A percentile compares a stretch with the other conserved stretches of the same genome.
These are phyloP conservation scores for Gobionotothen gibberifrons DNA, from an alignment of 2,797 vertebrate genomes.

Conservation along the genomic window DNA sequence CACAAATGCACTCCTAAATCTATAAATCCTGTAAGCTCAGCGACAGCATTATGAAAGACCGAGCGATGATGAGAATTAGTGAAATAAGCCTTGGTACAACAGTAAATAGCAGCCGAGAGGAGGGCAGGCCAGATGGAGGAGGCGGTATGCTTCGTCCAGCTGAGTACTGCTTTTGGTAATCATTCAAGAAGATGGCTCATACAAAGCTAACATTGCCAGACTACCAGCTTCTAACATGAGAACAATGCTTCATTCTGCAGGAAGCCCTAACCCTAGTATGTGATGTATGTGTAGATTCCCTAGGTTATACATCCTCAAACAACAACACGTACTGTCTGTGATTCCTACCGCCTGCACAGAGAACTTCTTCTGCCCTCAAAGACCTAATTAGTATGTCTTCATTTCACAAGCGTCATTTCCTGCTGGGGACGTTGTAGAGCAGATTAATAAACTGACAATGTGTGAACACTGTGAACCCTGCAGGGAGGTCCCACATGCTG, in stretches of 20 bases:
- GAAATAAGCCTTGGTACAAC: constrained; percentile 51
- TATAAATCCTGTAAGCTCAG: constrained; percentile 4
- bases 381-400: constrained; percentile 53
- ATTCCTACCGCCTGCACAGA: not conserved
- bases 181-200: constrained; percentile 72
- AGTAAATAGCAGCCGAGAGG: constrained; percentile 63
- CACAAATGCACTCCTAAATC: constrained; percentile 6
- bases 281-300: constrained; percentile 3
- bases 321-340: constrained; percentile 8
- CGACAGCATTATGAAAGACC: constrained; percentile 26
- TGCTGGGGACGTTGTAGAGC: constrained; percentile 34
- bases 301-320: constrained; percentile 1
- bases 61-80: constrained; percentile 22
- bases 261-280: constrained; percentile 19
- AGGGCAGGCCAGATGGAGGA: constrained; percentile 73
- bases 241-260: constrained; percentile 16
- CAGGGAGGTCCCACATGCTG: constrained; percentile 20
- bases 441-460: constrained; percentile 52
- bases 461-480: constrained; percentile 40
- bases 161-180: constrained; percentile 68
- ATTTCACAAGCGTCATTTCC: constrained; percentile 50
- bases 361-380: constrained; percentile 5
- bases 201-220: constrained; percentile 49
- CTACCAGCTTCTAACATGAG: constrained; percentile 48
- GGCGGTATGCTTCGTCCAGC: constrained; percentile 65